A percentile compares a stretch with the other conserved stretches of the same genome.
Evolutionary conservation across 2,113 vertebrate species (phyloP).

Genomic region (Corythoichthys haematopterus): DNA sequence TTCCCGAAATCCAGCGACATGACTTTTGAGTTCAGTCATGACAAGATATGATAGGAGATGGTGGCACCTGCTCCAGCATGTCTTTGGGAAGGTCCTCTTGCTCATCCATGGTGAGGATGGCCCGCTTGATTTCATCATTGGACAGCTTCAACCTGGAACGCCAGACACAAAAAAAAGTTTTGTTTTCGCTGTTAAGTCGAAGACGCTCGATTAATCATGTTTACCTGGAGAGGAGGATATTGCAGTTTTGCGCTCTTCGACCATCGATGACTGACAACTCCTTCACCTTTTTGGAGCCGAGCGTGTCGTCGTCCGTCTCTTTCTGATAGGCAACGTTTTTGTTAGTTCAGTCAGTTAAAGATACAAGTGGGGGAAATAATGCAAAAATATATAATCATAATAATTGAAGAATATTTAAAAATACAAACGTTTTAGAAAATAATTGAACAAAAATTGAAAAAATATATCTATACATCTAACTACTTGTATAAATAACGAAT

Average conservation of each 20-base stretch:
- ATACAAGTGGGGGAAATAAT: neutral
- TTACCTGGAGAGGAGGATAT: constrained; percentile 96
- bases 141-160: constrained; percentile 88
- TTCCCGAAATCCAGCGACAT: too few relatives aligned
- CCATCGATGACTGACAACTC: constrained; percentile 97
- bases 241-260: constrained; percentile 95
- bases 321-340: constrained; percentile 72
- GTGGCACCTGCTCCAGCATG: constrained; percentile 93
- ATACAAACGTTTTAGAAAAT: too few relatives aligned
- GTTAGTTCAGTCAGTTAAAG: too few relatives aligned
- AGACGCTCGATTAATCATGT: neutral
- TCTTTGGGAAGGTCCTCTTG: constrained; percentile 98
- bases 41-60: too few relatives aligned
- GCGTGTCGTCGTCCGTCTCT: constrained; percentile 89
- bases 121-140: constrained; percentile 96
- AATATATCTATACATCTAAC: too few relatives aligned
- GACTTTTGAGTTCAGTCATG: too few relatives aligned
- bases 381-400: too few relatives aligned
- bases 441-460: too few relatives aligned
- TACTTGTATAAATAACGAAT: too few relatives aligned
- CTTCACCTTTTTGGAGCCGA: constrained; percentile 91
- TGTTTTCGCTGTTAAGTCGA: neutral
- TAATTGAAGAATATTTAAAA: too few relatives aligned
- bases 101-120: constrained; percentile 96
- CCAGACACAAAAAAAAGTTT: neutral